Percentiles rank a stretch among this genome's conserved stretches.
Evolutionary conservation across 2,888 invertebrate species (phyloP).

Genomic region (Cyrtodaria siliqua): DNA sequence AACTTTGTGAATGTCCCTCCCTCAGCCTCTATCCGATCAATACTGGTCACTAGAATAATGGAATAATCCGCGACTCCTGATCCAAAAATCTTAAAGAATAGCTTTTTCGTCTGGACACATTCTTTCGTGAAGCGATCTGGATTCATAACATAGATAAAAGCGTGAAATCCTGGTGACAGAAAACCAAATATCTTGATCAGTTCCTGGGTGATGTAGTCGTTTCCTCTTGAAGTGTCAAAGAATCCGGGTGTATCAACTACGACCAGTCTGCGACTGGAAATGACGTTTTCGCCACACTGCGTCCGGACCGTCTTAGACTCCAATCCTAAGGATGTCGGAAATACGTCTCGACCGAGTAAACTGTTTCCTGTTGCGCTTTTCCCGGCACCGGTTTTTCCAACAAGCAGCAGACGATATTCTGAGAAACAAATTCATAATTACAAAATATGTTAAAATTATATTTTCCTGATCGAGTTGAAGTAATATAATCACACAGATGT

Average conservation of each 20-base stretch:
- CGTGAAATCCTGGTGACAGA: constrained; percentile 36
- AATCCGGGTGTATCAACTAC: constrained; percentile 48
- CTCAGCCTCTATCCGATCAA: constrained; percentile 9
- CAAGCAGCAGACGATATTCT: constrained; percentile 26
- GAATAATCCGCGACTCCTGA: constrained; percentile 13
- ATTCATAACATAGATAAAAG: constrained; percentile 25
- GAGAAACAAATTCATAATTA: too few relatives aligned
- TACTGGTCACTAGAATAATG: constrained; percentile 26
- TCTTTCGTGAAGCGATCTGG: constrained; percentile 41
- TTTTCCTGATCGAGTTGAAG: too few relatives aligned
- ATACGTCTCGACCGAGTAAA: constrained; percentile 21
- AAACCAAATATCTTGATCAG: constrained; percentile 24
- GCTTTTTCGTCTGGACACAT: constrained; percentile 16
- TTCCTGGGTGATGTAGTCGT: constrained; percentile 19
- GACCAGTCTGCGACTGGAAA: constrained; percentile 22
- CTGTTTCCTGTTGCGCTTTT: constrained; percentile 48
- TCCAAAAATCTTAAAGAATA: constrained; percentile 30
- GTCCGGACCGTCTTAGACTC: constrained; percentile 17
- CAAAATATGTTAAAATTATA: too few relatives aligned
- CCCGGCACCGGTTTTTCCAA: constrained; percentile 42
- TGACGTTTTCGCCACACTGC: constrained; percentile 11
- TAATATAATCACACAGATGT: too few relatives aligned
- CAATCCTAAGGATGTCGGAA: constrained; percentile 5
- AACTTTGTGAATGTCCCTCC: constrained; percentile 2
- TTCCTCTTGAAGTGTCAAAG: constrained; percentile 33